Conservation (phyloP, 2,797 vertebrate species). For the Lacerta bilineata region DNA sequence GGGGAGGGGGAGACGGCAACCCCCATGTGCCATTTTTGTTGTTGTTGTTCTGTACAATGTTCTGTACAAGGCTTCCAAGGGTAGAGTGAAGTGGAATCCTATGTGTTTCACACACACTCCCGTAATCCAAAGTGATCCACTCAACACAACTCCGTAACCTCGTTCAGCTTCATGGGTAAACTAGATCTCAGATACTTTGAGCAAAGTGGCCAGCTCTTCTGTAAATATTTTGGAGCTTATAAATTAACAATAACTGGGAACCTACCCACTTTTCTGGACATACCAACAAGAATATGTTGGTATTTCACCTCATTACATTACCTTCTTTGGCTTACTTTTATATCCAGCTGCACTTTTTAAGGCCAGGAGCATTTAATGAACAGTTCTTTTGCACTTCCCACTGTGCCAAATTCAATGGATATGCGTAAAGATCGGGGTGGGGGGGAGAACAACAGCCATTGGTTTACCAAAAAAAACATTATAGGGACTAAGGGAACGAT, state of each 20-base stretch:
- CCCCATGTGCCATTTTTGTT: too few species aligned
- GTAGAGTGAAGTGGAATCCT: too few species aligned
- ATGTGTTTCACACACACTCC: too few species aligned
- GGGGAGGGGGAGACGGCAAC: too few species aligned
- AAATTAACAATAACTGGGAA: neutral
- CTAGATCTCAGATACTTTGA: neutral
- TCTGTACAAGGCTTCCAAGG: too few species aligned
- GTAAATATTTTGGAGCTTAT: neutral
- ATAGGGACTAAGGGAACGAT: constrained; percentile 61
- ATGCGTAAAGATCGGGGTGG: neutral
- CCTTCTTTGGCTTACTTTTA: constrained; percentile 31
- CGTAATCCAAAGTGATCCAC: too few species aligned
- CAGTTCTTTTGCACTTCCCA: constrained; percentile 25
- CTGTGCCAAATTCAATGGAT: constrained; percentile 20
- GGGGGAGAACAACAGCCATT: neutral
- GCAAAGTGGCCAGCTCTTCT: neutral
- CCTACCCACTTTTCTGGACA: neutral
- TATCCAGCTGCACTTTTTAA: constrained; percentile 51
- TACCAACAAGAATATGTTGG: neutral
- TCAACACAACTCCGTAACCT: too few species aligned
- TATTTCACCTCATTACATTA: neutral
- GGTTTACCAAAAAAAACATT: constrained; percentile 21
- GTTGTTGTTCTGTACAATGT: too few species aligned
- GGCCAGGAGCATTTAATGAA: constrained; percentile 46
- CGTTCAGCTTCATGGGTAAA: too few species aligned